Conservation (phyloP, 2,113 vertebrate species). For the Noturus placidus region DNA sequence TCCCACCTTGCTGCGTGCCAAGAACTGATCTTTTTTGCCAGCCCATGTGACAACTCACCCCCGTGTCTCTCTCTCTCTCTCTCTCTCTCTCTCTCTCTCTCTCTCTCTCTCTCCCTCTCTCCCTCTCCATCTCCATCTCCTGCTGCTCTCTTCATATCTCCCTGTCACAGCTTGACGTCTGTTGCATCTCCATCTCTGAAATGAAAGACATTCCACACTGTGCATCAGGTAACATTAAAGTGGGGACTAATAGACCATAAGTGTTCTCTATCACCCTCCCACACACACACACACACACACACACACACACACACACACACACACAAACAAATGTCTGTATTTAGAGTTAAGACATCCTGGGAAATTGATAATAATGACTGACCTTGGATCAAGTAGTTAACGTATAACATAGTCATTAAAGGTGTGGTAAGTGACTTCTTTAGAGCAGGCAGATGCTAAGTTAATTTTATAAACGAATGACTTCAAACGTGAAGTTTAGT, state of each 20-base stretch:
- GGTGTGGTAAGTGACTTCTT: background rate
- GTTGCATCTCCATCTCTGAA: conserved; percentile 49
- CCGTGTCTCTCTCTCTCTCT: conserved; percentile 11
- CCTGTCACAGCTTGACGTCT: conserved; percentile 56
- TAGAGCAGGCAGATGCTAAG: background rate
- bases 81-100: conserved; percentile 37
- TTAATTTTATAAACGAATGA: background rate
- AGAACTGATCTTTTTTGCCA: conserved; percentile 6
- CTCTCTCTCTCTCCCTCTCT: conserved; percentile 34
- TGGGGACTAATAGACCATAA: conserved; percentile 47
- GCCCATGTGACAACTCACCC: background rate
- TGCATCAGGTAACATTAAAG: conserved; percentile 50
- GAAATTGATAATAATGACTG: background rate
- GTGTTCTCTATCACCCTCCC: conserved; percentile 34
- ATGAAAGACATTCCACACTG: conserved; percentile 48
- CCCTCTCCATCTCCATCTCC: background rate
- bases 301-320: conserved; percentile 15
- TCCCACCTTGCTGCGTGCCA: conserved; percentile 38
- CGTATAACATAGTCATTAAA: background rate
- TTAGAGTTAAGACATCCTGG: background rate
- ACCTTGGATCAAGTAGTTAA: background rate
- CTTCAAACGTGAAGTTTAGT: background rate
- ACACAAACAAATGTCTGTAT: background rate
- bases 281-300: background rate
- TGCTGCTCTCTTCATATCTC: conserved; percentile 39